A percentile compares a stretch with the other conserved stretches of the same genome.
Evolutionary conservation across 2,797 vertebrate genomes (phyloP).

Genomic region (Syndactyla subalaris): DNA sequence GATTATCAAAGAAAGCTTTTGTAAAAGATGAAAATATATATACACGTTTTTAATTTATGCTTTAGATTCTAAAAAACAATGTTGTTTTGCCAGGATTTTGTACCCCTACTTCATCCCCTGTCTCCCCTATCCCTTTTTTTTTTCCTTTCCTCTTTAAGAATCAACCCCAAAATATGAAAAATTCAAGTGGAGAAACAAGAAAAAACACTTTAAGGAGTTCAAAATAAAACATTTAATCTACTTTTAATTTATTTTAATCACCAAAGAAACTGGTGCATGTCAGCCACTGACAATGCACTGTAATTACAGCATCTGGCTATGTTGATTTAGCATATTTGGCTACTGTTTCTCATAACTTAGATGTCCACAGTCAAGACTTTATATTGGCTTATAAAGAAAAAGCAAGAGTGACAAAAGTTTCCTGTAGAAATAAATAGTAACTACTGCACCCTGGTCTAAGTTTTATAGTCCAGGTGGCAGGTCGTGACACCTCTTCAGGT

Average conservation of each 20-base stretch:
- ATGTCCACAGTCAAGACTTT: background rate
- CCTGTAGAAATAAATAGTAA: background rate
- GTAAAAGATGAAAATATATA: background rate
- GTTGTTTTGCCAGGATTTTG: background rate
- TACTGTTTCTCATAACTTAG: background rate
- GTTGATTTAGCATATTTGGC: background rate
- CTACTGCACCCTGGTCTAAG: background rate
- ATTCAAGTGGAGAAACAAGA: background rate
- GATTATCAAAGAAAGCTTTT: background rate
- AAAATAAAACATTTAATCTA: background rate
- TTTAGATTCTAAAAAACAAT: background rate
- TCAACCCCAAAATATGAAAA: background rate
- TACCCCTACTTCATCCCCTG: background rate
- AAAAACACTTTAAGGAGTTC: background rate
- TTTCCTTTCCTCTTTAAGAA: background rate
- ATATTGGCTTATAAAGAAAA: background rate
- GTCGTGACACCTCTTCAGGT: slow-evolving; percentile 13
- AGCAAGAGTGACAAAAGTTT: background rate
- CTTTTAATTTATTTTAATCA: slow-evolving; percentile 27
- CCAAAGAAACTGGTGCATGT: background rate
- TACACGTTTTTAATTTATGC: background rate
- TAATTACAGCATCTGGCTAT: background rate
- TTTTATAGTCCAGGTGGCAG: slow-evolving; percentile 21
- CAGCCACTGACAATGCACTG: background rate
- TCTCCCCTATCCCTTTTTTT: rapidly evolving